Evolutionary conservation across 2,113 vertebrate species (phyloP).

Genomic region (Sakesphorus luctuosus): DNA sequence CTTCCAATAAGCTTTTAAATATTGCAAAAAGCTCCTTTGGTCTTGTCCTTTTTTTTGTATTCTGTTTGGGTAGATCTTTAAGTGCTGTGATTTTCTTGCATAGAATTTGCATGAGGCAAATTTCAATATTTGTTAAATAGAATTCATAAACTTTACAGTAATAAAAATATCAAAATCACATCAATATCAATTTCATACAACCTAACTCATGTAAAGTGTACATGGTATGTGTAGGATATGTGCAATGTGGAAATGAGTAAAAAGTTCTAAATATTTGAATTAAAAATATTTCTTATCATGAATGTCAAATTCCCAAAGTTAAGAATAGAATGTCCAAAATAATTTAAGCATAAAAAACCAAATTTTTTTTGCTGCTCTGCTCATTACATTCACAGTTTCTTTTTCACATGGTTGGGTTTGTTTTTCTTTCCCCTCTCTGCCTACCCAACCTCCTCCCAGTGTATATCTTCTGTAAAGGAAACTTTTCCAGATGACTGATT

Average conservation of each 20-base stretch:
- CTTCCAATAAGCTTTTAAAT: background rate
- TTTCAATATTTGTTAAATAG: background rate
- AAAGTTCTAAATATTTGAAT: background rate
- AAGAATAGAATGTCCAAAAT: background rate
- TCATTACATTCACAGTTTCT: background rate
- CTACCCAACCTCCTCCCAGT: background rate
- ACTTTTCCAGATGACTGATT: background rate
- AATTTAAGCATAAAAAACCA: background rate
- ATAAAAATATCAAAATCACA: background rate
- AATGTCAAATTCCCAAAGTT: background rate
- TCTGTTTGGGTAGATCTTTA: background rate
- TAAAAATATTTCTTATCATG: background rate
- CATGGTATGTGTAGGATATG: background rate
- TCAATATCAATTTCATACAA: background rate
- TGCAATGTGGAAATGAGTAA: background rate
- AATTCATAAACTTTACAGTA: background rate
- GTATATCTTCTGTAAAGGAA: background rate
- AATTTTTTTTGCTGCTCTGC: background rate
- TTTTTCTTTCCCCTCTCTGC: background rate
- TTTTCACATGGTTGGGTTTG: background rate
- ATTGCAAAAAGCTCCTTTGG: background rate
- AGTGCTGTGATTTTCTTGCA: background rate
- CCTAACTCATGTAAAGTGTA: background rate
- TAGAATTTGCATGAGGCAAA: background rate
- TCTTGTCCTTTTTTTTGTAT: background rate